Base-by-base conservation (phyloP, 2,888 invertebrate species). In the Coleophora deauratella region DNA sequence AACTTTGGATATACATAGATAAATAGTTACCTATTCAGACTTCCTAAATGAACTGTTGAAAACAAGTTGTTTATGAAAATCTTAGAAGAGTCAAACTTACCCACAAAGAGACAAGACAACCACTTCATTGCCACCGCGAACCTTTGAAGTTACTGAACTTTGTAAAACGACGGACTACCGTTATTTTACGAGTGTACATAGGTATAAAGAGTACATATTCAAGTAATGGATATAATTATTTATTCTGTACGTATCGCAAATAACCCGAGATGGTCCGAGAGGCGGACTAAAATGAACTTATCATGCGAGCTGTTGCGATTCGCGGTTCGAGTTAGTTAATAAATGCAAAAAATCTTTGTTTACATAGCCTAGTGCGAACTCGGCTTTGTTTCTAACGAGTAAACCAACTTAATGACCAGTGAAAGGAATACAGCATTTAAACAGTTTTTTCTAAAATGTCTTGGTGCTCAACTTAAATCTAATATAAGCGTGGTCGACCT, bases 211-310 rank as follows among this genome's bases (percentile, higher is more conserved):
- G 6, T 21, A 21, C 6, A 6, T 21, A 21, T 3, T 6, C 21
- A 6, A 21, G 21, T 21, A 21, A 4, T 21, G 3, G 6, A 4
- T 4, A 21, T 21, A 21, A 45, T 47, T 44, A 33, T 38, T 36
- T 50, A 49, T 49, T 47, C 44, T 35, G 37, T 27, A 14, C 43
- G 40, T 34, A 33, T 33, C 30, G 42, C 40, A 59, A 55, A 56
- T 52, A 55, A 51, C 54, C 58, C 47, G 54, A 49, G 21, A 21
- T 21, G 21, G 3, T 3, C 21, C 45, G 53, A 50, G 55, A 63
- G 62, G 58, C 57, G 52, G 59, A 59, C 57, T 63, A 64, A 62
- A 72, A 69, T 74, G 70, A 71, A 67, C 58, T 62, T 68, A 72
- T 58, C 68, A 64, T 66, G 64, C 62, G 60, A 21, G 3, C 21